A percentile compares a stretch with the other conserved stretches of the same genome.
These are phyloP conservation scores for Neoaliturus tenellus DNA, from an alignment of 2,888 invertebrate species.

Conservation along the genomic window DNA sequence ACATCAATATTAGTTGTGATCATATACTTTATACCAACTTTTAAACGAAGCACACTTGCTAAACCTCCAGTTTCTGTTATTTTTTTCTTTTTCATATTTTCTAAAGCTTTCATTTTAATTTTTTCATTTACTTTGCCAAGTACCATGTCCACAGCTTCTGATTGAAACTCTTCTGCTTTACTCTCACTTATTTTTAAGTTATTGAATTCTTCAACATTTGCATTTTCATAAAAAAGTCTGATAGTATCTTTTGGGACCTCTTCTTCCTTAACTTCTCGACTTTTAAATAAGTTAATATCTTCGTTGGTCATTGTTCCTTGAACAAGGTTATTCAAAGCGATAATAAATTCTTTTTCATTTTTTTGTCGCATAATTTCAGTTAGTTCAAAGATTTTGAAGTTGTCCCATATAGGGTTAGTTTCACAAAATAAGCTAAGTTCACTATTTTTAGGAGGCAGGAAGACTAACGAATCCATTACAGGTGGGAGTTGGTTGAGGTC, in stretches of 20 bases:
- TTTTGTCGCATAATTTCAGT: slow-evolving; percentile 69
- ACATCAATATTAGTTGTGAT: slow-evolving; percentile 63
- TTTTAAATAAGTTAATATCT: not conserved
- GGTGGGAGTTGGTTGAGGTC: slow-evolving; percentile 70
- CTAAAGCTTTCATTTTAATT: slow-evolving; percentile 56
- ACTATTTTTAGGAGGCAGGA: slow-evolving; percentile 52
- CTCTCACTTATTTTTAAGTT: not conserved
- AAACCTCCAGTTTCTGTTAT: slow-evolving; percentile 64
- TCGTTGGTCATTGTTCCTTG: slow-evolving; percentile 62
- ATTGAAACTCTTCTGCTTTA: slow-evolving; percentile 13
- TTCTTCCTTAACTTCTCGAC: slow-evolving; percentile 29
- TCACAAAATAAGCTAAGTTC: not conserved
- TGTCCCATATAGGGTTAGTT: not conserved
- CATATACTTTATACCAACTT: slow-evolving; percentile 66
- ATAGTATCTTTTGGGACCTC: slow-evolving; percentile 59
- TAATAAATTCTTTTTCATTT: slow-evolving; percentile 65
- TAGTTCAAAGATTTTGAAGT: slow-evolving; percentile 66
- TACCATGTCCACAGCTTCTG: slow-evolving; percentile 58
- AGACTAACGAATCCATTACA: slow-evolving; percentile 67
- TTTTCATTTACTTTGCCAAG: slow-evolving; percentile 54
- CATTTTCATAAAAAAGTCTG: slow-evolving; percentile 22
- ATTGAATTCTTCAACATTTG: slow-evolving; percentile 43
- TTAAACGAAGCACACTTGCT: slow-evolving; percentile 61
- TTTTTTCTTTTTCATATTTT: slow-evolving; percentile 60
- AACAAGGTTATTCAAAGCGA: slow-evolving; percentile 66